Evolutionary conservation across 2,888 invertebrate species (phyloP), one percentile per base, ranked within the genome.

Genomic region (Rhingia campestris): DNA sequence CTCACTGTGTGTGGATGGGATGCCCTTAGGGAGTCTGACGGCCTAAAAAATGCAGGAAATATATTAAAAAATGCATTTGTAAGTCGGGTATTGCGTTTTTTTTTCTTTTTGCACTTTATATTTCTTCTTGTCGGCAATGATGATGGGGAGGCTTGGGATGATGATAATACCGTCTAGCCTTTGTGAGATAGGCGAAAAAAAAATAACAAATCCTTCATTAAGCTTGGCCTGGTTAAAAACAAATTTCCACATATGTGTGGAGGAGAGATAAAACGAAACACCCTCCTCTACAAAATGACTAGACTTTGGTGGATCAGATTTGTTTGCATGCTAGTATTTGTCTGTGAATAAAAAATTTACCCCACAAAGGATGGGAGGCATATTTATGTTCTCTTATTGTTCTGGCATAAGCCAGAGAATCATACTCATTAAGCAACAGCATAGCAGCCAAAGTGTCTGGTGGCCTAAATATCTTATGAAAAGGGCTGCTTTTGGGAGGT

Each of bases 1-100:
- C 70, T 47, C 22, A 22, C 43, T 79, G 47, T 64, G 64, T 56
- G 58, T 58, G 54, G 45, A 64, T 49, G 79, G 35, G 37, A 58
- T 74, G 74, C 70, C 84, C 80, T 80, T 80, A 80, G 84, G 84
- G 84, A 84, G 84, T 84, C 84, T 84, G 81, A 14, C 72, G 81
- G 77, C 81, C 81, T 82, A 49, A 77, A 72, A 82, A 82, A 73
- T 72, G 64, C 79, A 82, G 73, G 43, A 74, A 73, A 82, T 66
- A 72, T 72, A 73, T 73, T 67, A 73, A 82, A 77, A 79, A 63
- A 53, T 74, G 73, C 82, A 73, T 79, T 67, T 67, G 66, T 63
- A 67, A 82, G 66, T 64, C 61, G 63, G 39, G n/a, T 39, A 53
- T 47, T 58, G 33, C 35, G 35, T 33, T 35, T 67, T 14, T n/a